Evolutionary conservation across 2,888 invertebrate genomes (phyloP), one percentile per base, ranked within the genome.

Genomic region (Prenolepis imparis): DNA sequence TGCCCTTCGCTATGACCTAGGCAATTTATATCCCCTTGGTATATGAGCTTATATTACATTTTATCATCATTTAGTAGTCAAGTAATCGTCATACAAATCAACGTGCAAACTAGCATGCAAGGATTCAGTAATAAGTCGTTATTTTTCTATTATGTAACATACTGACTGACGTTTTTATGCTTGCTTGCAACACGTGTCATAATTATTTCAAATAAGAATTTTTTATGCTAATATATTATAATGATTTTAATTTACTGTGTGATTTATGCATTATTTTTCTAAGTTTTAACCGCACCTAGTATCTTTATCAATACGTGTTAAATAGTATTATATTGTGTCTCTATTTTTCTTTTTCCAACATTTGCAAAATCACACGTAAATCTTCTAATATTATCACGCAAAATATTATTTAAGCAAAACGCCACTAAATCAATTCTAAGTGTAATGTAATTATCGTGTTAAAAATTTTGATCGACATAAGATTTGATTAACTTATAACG

Each of bases 21-120:
- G 5, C 24, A 52, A 75, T 75, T 75, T 63, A 73, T 73, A 28
- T 61, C 8, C 12, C 61, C 63, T 61, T 24, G 18, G 18, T 39
- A 41, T 55, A 18, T 28, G 28, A 61, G 18, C 15, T 18, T 24
- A 28, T 61, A 61, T n/a, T 18, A 41, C 15, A 52, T 21, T 48
- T 63, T 24, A 32, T 36, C 24, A 64, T 0, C n/a, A 24, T 28
- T 57, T 21, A 28, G 18, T 4, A 66, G 21, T 39, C 36, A 75
- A 21, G 18, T 44, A 61, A 59, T 73, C 3, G 18, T 12, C 24
- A 41, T 61, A 1, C n/a, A 44, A 32, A 44, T 44, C 5, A 18
- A 44, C 74, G 4, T 55, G 24, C 36, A 72, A 24, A 9, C 11
- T 9, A 21, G 6, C 6, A 3, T 48, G 11, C 12, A 64, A 73